phyloP scores from a whole-genome alignment of 2,797 vertebrate species.

The Echeneis naucrates region DNA sequence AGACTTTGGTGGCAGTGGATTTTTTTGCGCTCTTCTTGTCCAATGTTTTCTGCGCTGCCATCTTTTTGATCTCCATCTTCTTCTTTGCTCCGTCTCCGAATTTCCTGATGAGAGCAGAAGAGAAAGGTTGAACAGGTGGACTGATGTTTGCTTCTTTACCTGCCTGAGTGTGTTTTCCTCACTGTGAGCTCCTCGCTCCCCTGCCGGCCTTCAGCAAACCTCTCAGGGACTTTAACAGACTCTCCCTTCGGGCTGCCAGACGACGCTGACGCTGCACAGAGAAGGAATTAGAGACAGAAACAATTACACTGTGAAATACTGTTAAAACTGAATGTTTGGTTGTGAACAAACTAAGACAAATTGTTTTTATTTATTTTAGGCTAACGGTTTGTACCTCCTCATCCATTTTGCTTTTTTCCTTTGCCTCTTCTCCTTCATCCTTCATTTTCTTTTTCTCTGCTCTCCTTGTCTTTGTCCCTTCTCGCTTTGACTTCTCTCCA shows the following conservation, averaged over 20 bases:
- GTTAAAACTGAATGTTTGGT: no score
- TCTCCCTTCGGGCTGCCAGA: slow-evolving; percentile 70
- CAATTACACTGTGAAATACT: not conserved
- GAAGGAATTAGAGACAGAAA: no score
- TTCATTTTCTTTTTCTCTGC: not conserved
- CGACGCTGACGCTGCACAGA: slow-evolving; percentile 55
- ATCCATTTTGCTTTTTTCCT: not conserved
- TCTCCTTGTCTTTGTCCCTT: not conserved
- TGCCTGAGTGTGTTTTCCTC: slow-evolving; percentile 7
- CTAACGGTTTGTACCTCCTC: slow-evolving; percentile 63
- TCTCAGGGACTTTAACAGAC: slow-evolving; percentile 76
- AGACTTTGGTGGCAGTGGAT: not conserved
- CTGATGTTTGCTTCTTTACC: not conserved
- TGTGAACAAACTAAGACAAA: no score
- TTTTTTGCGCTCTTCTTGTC: not conserved
- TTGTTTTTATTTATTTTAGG: no score
- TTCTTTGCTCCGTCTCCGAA: slow-evolving; percentile 14
- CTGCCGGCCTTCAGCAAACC: slow-evolving; percentile 71
- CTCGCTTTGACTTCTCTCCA: not conserved
- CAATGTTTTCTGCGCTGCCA: not conserved
- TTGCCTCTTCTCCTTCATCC: not conserved
- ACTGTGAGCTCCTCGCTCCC: slow-evolving; percentile 42
- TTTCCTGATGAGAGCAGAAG: slow-evolving; percentile 40
- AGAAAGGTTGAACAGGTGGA: not conserved
- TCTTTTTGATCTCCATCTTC: not conserved